Evolutionary conservation across 2,113 vertebrate genomes (phyloP), one percentile per base, ranked within the genome.

Genomic region (Leptodactylus fuscus): DNA sequence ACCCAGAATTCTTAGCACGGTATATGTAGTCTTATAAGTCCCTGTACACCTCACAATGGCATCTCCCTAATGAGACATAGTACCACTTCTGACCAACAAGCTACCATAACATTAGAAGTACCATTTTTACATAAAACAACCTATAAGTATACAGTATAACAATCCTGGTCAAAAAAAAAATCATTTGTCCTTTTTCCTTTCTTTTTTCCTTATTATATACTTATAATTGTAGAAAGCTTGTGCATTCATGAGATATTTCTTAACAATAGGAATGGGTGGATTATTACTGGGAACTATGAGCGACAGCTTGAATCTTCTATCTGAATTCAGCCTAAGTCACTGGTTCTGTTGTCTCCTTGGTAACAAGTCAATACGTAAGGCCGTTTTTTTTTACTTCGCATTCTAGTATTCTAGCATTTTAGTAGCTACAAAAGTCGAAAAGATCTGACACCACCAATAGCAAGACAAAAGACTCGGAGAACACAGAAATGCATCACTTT

Each of bases 281-380:
- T 41, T 48, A 48, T 48, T 48, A 48, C 46, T 11, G 13, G 46
- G 24, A 27, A 78, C 75, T 20, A 65, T 46, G 36, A 83, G 73
- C 32, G 82, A 51, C 44, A 24, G 74, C 73, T 76, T 77, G 71
- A 78, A 32, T 85, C 83, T 44, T 55, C 73, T 24, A 78, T 69
- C 78, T 85, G 60, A 34, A 85, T 79, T 78, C 58, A 83, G 53
- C 51, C 44, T 32, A 34, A 69, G 60, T 77, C 34, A 15, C 83
- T 41, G 15, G 44, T 85, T 85, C 58, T 69, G 29, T 41, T 34
- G 74, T 78, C 34, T 69, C 83, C 55, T 69, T 85, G 46, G 74
- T 51, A 85, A 85, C 74, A 65, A 78, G 83, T 51, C 32, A 38
- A 20, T 78, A 34, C 32, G 32, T 27, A 32, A 51, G 49, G 44